These are phyloP conservation scores for Bombylius major DNA, from an alignment of 2,888 invertebrate species.

Conservation along the genomic window DNA sequence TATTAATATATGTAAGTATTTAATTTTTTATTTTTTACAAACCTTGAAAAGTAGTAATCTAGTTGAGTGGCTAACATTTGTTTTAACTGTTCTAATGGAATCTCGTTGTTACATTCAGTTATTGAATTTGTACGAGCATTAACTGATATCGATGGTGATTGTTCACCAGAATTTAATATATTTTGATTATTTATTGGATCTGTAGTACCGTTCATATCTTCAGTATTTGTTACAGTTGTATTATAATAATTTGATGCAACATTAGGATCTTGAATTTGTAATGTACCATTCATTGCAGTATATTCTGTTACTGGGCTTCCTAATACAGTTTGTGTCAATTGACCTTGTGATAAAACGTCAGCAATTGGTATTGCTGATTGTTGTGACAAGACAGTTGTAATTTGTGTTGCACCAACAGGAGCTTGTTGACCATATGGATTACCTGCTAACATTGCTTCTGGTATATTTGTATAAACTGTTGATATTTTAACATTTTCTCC, in stretches of 20 bases:
- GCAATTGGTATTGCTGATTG: constrained; percentile 20
- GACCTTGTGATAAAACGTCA: constrained; percentile 19
- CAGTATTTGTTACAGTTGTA: constrained; percentile 11
- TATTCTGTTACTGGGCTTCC: constrained; percentile 14
- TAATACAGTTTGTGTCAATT: constrained; percentile 14
- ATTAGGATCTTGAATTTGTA: constrained; percentile 19
- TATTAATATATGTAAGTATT: not conserved
- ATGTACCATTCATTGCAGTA: constrained; percentile 29
- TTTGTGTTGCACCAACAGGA: constrained; percentile 25
- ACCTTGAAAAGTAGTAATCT: constrained; percentile 86
- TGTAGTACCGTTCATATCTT: constrained; percentile 21
- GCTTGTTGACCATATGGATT: constrained; percentile 32
- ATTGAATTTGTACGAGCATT: constrained; percentile 9
- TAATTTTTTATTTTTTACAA: constrained; percentile 4
- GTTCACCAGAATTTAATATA: not conserved
- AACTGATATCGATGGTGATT: not conserved
- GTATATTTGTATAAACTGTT: constrained; percentile 55
- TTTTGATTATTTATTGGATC: constrained; percentile 2
- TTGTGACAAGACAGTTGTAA: constrained; percentile 27
- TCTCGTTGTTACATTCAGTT: constrained; percentile 24
- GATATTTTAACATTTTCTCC: constrained; percentile 67
- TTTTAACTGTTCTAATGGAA: constrained; percentile 62
- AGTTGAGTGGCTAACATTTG: constrained; percentile 68
- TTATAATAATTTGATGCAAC: constrained; percentile 8
- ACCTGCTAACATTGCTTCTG: constrained; percentile 44